A percentile compares a stretch with the other conserved stretches of the same genome.
phyloP scores from a whole-genome alignment of 2,797 vertebrate genomes.

The Rachycentron canadum region DNA sequence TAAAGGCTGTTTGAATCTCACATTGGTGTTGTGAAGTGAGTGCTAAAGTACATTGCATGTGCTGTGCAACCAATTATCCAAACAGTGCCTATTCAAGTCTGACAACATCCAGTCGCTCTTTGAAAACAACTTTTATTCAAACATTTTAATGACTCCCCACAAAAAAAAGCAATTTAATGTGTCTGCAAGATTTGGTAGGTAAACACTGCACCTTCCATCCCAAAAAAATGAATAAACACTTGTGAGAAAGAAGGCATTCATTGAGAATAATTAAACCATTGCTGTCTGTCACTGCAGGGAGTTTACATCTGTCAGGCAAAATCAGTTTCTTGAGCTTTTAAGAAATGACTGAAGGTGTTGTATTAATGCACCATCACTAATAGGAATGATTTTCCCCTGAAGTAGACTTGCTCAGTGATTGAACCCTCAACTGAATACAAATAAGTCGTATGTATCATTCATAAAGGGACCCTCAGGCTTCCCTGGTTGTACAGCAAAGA shows the following conservation, averaged over 20 bases:
- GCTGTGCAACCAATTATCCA: constrained; percentile 31
- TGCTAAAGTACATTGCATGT: constrained; percentile 42
- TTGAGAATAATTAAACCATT: constrained; percentile 69
- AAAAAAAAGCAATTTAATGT: constrained; percentile 49
- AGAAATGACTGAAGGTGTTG: constrained; percentile 68
- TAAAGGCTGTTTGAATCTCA: constrained; percentile 17
- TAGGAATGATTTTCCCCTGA: constrained; percentile 72
- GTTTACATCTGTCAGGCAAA: constrained; percentile 62
- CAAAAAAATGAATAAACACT: constrained; percentile 14
- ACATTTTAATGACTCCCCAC: constrained; percentile 45
- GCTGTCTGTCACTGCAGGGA: constrained; percentile 53
- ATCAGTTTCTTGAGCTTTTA: constrained; percentile 67
- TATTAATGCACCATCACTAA: constrained; percentile 76
- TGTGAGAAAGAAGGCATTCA: constrained; percentile 59
- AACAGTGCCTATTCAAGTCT: constrained; percentile 32
- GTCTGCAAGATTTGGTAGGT: constrained; percentile 35
- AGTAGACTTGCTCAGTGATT: constrained; percentile 59
- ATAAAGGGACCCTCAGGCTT: constrained; percentile 58
- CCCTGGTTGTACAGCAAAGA: constrained; percentile 33
- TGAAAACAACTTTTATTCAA: constrained; percentile 38
- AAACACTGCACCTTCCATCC: constrained; percentile 24
- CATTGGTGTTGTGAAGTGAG: constrained; percentile 6
- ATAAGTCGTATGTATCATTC: constrained; percentile 53
- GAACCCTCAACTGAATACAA: constrained; percentile 64
- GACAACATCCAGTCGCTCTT: constrained; percentile 38